A percentile compares a stretch with the other conserved stretches of the same genome.
Conservation (phyloP, 2,888 invertebrate species). For the Dasypogon diadema region DNA sequence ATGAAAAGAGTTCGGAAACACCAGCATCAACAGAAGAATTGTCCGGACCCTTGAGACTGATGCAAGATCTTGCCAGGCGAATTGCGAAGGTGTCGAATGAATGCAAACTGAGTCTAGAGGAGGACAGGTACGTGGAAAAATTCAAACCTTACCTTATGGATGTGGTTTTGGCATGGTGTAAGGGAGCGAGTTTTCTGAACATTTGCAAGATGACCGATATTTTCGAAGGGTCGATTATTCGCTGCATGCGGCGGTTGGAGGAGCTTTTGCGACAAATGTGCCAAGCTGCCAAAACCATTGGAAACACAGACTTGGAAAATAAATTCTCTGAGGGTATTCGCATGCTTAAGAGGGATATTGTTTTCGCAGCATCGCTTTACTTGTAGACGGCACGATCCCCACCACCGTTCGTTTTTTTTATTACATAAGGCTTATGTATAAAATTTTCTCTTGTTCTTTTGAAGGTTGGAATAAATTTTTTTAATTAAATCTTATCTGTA, state of each 20-base stretch:
- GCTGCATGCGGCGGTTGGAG: slow-evolving; percentile 96
- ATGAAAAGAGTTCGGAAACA: slow-evolving; percentile 87
- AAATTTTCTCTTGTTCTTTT: too few species aligned
- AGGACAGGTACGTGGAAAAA: slow-evolving; percentile 89
- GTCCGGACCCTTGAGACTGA: slow-evolving; percentile 84
- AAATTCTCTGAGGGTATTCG: slow-evolving; percentile 95
- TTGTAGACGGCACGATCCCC: slow-evolving; percentile 71
- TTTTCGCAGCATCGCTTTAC: slow-evolving; percentile 99
- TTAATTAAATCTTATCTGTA: too few species aligned
- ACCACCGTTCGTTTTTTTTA: too few species aligned
- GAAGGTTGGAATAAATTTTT: too few species aligned
- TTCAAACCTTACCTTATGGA: slow-evolving; percentile 98
- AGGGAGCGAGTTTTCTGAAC: slow-evolving; percentile 90
- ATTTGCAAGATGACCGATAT: slow-evolving; percentile 97
- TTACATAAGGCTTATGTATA: too few species aligned
- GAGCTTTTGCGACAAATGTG: slow-evolving; percentile 95
- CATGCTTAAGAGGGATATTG: slow-evolving; percentile 95
- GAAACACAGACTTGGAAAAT: slow-evolving; percentile 93
- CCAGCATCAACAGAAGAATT: slow-evolving; percentile 85
- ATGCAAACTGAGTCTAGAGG: slow-evolving; percentile 88
- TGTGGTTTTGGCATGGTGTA: slow-evolving; percentile 95
- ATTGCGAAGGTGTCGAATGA: slow-evolving; percentile 91
- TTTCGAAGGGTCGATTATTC: slow-evolving; percentile 85
- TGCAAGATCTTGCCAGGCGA: slow-evolving; percentile 94
- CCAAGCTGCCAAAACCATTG: slow-evolving; percentile 96